phyloP scores from a whole-genome alignment of 2,797 vertebrate genomes.

The Chelon auratus region DNA sequence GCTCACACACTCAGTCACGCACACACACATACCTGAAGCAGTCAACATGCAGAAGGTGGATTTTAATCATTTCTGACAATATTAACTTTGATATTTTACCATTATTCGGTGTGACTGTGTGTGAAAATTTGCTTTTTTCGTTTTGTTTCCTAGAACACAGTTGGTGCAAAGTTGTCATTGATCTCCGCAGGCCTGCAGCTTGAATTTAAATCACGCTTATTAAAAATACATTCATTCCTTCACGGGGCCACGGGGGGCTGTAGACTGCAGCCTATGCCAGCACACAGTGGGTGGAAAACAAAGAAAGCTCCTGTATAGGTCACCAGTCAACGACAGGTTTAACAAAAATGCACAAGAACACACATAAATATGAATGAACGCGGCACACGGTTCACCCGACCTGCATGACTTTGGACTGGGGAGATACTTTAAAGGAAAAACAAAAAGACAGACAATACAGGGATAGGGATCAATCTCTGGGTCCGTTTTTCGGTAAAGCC shows the following conservation, averaged over 20 bases:
- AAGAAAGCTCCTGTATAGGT: constrained; percentile 10
- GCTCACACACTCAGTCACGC: constrained; percentile 3
- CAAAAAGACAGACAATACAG: neutral
- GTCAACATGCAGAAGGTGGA: neutral
- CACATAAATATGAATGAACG: constrained; percentile 27
- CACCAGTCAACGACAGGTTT: constrained; percentile 24
- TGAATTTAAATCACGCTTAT: constrained; percentile 53
- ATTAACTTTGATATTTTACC: neutral
- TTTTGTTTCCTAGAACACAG: neutral
- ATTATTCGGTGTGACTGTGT: neutral
- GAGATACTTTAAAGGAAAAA: neutral
- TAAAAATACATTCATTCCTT: constrained; percentile 52
- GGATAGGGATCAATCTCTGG: neutral
- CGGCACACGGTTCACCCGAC: constrained; percentile 7
- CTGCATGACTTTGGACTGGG: constrained; percentile 10
- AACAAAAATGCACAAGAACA: constrained; percentile 12
- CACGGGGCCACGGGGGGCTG: constrained; percentile 16
- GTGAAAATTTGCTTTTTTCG: neutral
- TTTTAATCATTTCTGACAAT: constrained; percentile 16
- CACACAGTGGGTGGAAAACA: constrained; percentile 14
- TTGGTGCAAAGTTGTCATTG: constrained; percentile 25
- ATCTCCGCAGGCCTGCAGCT: constrained; percentile 37
- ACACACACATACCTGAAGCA: constrained; percentile 7
- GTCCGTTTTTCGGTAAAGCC: constrained; percentile 5
- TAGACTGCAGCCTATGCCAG: constrained; percentile 4